Evolutionary conservation across 2,113 vertebrate species (phyloP).

Genomic region (Phyllostomus hastatus): DNA sequence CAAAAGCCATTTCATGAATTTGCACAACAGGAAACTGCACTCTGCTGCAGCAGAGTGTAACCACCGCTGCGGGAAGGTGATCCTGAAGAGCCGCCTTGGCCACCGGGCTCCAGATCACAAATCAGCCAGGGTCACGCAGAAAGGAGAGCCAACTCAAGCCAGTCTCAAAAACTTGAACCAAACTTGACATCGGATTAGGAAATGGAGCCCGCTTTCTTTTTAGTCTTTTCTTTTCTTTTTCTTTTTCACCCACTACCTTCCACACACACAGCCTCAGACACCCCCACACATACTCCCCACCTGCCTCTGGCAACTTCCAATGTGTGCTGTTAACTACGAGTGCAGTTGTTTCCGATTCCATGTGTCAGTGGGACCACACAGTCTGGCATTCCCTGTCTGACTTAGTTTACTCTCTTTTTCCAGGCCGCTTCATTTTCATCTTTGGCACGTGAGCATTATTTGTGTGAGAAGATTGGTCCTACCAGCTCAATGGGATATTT

Average conservation of each 20-base stretch:
- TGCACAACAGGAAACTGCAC: background rate
- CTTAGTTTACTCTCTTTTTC: background rate
- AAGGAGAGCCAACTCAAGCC: background rate
- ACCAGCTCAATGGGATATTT: background rate
- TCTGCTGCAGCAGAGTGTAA: background rate
- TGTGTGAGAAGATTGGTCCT: background rate
- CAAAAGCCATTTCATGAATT: background rate
- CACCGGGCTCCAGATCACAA: background rate
- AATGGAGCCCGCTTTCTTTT: background rate
- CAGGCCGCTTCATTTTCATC: too few relatives aligned
- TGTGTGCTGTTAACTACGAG: background rate
- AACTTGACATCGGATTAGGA: background rate
- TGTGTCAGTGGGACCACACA: background rate
- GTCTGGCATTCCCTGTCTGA: background rate
- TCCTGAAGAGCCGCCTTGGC: background rate
- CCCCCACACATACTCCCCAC: too few relatives aligned
- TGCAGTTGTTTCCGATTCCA: background rate
- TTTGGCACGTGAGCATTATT: fast-evolving
- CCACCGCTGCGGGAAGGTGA: background rate
- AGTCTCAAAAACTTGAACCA: background rate
- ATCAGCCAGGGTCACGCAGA: background rate
- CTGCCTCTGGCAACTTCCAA: background rate
- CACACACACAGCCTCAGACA: background rate
- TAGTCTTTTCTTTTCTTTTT: background rate
- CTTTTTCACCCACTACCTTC: background rate